Conservation (phyloP, 2,888 invertebrate species). For the Melitaea athalia region DNA sequence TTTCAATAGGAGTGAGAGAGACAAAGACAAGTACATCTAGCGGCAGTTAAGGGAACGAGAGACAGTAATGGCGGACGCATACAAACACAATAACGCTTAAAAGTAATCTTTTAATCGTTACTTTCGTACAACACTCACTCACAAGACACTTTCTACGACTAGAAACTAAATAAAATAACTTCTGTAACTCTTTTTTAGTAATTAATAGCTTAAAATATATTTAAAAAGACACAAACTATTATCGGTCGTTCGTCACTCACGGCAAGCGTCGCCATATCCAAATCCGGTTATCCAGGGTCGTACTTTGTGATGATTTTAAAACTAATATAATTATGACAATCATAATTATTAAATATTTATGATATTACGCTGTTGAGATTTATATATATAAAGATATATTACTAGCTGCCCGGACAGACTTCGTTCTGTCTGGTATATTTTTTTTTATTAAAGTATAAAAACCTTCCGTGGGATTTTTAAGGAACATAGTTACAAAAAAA, state of each 20-base stretch:
- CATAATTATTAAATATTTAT: no score
- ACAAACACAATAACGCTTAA: slow-evolving; percentile 51
- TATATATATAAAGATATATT: no score
- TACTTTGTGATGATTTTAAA: slow-evolving; percentile 41
- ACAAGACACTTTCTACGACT: slow-evolving; percentile 26
- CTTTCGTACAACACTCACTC: slow-evolving; percentile 38
- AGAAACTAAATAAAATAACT: slow-evolving; percentile 22
- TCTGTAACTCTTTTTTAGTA: slow-evolving; percentile 13
- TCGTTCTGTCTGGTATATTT: no score
- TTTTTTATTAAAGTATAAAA: no score
- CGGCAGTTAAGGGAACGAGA: slow-evolving; percentile 50
- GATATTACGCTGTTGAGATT: no score
- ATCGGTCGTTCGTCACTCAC: slow-evolving; percentile 64
- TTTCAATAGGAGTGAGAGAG: slow-evolving; percentile 59
- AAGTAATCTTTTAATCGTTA: slow-evolving; percentile 56
- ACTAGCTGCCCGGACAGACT: no score
- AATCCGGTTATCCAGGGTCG: slow-evolving; percentile 68
- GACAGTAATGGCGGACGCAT: slow-evolving; percentile 66
- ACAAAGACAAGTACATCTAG: slow-evolving; percentile 53
- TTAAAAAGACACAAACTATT: slow-evolving; percentile 64
- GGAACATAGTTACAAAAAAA: no score
- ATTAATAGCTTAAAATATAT: slow-evolving; percentile 38
- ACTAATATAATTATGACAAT: no score
- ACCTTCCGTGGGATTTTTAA: no score
- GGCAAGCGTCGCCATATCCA: slow-evolving; percentile 77